A percentile compares a stretch with the other conserved stretches of the same genome.
Conservation (phyloP, 2,888 invertebrate species). For the Microchrysa polita region DNA sequence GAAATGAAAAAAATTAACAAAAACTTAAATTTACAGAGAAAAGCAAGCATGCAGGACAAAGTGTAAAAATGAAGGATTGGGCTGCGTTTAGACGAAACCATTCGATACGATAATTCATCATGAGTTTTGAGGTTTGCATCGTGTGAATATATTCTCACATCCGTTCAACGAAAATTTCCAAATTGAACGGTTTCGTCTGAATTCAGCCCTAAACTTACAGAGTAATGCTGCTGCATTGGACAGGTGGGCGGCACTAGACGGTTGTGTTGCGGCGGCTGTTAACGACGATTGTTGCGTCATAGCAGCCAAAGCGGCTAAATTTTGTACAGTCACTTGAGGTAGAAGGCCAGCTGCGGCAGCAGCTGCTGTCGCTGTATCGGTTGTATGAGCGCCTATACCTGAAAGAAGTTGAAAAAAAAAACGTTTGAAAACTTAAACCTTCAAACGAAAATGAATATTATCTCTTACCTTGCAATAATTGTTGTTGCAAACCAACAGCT, state of each 20-base stretch:
- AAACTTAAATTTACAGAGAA: neutral
- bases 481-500: conserved; percentile 72
- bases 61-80: conserved; percentile 2
- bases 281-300: conserved; percentile 66
- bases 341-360: conserved; percentile 66
- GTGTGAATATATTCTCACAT: too few species aligned
- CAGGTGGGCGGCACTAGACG: conserved; percentile 59
- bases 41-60: neutral
- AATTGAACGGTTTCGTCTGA: too few species aligned
- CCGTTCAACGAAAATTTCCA: too few species aligned
- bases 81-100: too few species aligned
- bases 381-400: conserved; percentile 61
- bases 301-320: conserved; percentile 85
- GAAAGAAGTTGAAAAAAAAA: neutral
- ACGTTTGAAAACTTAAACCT: too few species aligned
- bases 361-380: conserved; percentile 57
- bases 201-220: conserved; percentile 59
- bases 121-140: too few species aligned
- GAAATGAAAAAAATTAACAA: neutral
- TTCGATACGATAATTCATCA: too few species aligned
- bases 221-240: conserved; percentile 63
- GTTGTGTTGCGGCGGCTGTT: conserved; percentile 52
- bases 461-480: conserved; percentile 71
- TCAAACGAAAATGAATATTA: too few species aligned
- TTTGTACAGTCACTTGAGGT: conserved; percentile 89